phyloP scores from a whole-genome alignment of 2,888 invertebrate species.

The Pollenia labialis region DNA sequence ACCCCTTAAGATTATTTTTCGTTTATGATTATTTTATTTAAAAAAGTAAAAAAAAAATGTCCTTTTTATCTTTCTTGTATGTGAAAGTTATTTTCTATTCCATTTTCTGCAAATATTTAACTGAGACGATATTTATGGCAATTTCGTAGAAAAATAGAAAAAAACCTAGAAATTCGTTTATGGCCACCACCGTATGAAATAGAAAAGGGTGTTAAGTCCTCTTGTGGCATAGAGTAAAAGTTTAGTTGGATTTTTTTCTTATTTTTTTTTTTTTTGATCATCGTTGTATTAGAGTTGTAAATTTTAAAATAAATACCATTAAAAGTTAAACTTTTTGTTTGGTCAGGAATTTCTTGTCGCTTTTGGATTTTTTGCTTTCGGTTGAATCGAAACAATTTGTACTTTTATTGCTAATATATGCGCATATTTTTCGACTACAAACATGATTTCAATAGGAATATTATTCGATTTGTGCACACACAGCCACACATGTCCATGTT shows the following conservation, averaged over 20 bases:
- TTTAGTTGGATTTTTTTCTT: slow-evolving; percentile 28
- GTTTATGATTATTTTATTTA: slow-evolving; percentile 59
- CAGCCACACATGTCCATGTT: not conserved
- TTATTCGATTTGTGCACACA: not conserved
- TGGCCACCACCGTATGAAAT: slow-evolving; percentile 31
- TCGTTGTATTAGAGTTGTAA: slow-evolving; percentile 64
- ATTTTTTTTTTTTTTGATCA: not conserved
- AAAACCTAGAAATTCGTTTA: slow-evolving; percentile 59
- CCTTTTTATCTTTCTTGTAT: slow-evolving; percentile 31
- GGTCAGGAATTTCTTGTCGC: slow-evolving; percentile 71
- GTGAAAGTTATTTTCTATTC: slow-evolving; percentile 8
- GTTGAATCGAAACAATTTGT: slow-evolving; percentile 74
- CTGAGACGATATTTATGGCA: slow-evolving; percentile 61
- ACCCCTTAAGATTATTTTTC: not conserved
- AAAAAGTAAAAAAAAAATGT: slow-evolving; percentile 40
- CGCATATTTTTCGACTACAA: slow-evolving; percentile 76
- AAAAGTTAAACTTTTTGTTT: slow-evolving; percentile 73
- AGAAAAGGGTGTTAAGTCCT: slow-evolving; percentile 65
- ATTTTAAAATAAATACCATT: slow-evolving; percentile 73
- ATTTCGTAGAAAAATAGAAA: slow-evolving; percentile 10
- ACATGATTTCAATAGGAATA: slow-evolving; percentile 16
- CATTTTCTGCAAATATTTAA: slow-evolving; percentile 48
- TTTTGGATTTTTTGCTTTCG: slow-evolving; percentile 77
- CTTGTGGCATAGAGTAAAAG: slow-evolving; percentile 46
- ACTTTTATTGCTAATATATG: slow-evolving; percentile 82